Percentiles rank a stretch among this genome's conserved stretches.
Conservation (phyloP, 53 echinoderm and acorn worm species). For the Stichopus horrens region DNA sequence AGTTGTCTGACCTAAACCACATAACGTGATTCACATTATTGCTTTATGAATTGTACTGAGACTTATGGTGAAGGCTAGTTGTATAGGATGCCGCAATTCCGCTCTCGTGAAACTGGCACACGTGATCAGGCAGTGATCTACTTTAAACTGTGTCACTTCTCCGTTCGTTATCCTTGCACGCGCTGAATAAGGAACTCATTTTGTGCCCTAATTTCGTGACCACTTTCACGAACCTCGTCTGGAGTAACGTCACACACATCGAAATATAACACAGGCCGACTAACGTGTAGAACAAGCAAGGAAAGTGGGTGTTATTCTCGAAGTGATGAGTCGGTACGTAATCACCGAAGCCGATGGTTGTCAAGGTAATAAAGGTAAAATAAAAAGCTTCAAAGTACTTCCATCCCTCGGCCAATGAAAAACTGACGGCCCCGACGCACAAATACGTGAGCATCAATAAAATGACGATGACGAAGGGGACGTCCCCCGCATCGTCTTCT, state of each 20-base stretch:
- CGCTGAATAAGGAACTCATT: neutral
- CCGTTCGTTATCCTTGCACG: neutral
- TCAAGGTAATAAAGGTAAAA: slow-evolving; percentile 71
- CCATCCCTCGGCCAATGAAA: slow-evolving; percentile 57
- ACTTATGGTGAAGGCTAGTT: no score
- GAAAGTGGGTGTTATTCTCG: slow-evolving; percentile 55
- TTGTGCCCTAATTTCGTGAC: neutral
- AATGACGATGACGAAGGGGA: slow-evolving; percentile 55
- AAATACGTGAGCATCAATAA: slow-evolving; percentile 53
- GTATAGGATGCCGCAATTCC: no score
- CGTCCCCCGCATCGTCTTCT: slow-evolving; percentile 49
- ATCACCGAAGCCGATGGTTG: slow-evolving; percentile 71
- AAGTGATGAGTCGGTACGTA: slow-evolving; percentile 57
- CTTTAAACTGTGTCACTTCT: neutral
- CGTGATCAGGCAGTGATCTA: neutral
- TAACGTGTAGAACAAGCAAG: slow-evolving; percentile 56
- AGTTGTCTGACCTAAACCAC: no score
- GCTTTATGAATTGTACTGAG: no score
- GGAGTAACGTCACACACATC: slow-evolving; percentile 62
- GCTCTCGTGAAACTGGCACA: neutral
- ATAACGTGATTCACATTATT: no score
- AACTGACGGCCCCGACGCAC: slow-evolving; percentile 55
- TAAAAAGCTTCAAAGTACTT: slow-evolving; percentile 60
- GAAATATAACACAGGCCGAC: slow-evolving; percentile 69
- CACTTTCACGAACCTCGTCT: slow-evolving; percentile 29